These are phyloP conservation scores for Xestia sexstrigata DNA, from an alignment of 2,888 invertebrate species.

Conservation along the genomic window DNA sequence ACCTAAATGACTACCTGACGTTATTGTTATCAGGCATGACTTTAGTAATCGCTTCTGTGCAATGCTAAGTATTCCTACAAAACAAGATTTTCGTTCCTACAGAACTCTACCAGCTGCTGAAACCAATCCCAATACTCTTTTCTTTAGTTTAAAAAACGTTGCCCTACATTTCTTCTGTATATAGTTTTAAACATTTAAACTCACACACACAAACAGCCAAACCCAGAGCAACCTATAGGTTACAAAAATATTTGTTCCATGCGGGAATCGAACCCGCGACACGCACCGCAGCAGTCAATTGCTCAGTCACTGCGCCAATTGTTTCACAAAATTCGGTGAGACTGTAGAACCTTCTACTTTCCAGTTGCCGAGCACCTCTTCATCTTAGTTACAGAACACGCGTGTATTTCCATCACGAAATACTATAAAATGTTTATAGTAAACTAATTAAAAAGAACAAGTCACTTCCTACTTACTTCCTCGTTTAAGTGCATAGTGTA, in stretches of 20 bases:
- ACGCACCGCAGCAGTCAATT: neutral
- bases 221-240: neutral
- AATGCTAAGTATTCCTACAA: neutral
- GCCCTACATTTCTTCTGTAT: too few species aligned
- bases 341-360: neutral
- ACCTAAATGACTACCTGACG: neutral
- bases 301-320: neutral
- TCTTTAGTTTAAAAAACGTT: too few species aligned
- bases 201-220: neutral
- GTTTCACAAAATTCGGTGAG: neutral
- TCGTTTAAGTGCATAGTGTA: constrained; percentile 23
- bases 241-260: neutral
- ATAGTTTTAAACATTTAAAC: neutral
- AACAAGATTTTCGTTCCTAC: neutral
- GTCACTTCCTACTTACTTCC: constrained; percentile 49
- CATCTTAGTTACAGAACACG: neutral
- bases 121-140: neutral
- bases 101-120: neutral
- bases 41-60: neutral
- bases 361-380: neutral
- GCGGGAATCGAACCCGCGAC: neutral
- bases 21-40: neutral
- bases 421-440: constrained; percentile 6
- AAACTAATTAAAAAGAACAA: constrained; percentile 28
- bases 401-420: constrained; percentile 11